A percentile compares a stretch with the other conserved stretches of the same genome.
These are phyloP conservation scores for Clivina fossor DNA, from an alignment of 2,888 invertebrate genomes.

Conservation along the genomic window DNA sequence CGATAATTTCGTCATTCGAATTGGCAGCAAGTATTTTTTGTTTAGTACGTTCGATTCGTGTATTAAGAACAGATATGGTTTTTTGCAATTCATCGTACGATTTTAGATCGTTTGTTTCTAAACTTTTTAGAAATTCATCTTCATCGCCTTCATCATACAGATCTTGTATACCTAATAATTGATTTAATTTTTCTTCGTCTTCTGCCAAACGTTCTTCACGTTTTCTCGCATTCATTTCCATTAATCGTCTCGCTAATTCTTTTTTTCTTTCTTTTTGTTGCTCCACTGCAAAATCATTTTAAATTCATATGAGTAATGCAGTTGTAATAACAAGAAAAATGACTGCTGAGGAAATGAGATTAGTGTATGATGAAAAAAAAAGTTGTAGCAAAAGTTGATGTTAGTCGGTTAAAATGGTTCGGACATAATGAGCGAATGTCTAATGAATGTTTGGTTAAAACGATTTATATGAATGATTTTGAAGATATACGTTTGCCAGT, in stretches of 20 bases:
- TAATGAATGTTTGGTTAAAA: too few relatives aligned
- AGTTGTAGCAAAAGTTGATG: too few relatives aligned
- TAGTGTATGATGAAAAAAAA: too few relatives aligned
- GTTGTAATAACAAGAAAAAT: too few relatives aligned
- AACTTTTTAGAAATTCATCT: slow-evolving; percentile 63
- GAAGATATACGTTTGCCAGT: too few relatives aligned
- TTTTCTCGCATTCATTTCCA: slow-evolving; percentile 88
- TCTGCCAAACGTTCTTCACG: slow-evolving; percentile 84
- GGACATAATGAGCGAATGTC: too few relatives aligned
- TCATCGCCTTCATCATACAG: slow-evolving; percentile 74
- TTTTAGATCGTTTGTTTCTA: slow-evolving; percentile 71
- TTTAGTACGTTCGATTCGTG: slow-evolving; percentile 74
- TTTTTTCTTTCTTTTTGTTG: slow-evolving; percentile 85
- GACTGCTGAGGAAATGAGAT: too few relatives aligned
- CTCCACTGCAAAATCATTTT: slow-evolving; percentile 65
- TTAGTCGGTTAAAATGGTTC: too few relatives aligned
- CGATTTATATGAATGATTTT: too few relatives aligned
- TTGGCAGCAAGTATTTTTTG: slow-evolving; percentile 74
- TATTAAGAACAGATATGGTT: slow-evolving; percentile 67
- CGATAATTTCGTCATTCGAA: slow-evolving; percentile 62
- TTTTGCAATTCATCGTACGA: slow-evolving; percentile 79
- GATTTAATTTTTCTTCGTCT: slow-evolving; percentile 83
- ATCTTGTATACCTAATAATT: slow-evolving; percentile 74
- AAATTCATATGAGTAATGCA: neutral
- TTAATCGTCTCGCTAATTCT: slow-evolving; percentile 79